phyloP scores from a whole-genome alignment of 2,797 vertebrate genomes.

The Graptemys geographica region DNA sequence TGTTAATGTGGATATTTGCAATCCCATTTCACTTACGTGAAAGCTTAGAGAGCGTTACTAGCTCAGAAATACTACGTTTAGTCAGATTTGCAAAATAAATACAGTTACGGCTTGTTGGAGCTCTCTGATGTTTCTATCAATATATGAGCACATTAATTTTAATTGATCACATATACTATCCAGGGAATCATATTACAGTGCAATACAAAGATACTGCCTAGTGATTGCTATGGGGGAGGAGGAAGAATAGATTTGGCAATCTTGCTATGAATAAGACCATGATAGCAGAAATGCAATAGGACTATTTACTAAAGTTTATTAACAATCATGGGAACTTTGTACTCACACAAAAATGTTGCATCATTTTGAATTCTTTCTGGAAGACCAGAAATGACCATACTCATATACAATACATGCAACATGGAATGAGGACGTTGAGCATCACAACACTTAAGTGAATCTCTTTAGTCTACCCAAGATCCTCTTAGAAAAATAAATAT shows the following conservation, averaged over 20 bases:
- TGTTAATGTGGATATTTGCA: not conserved
- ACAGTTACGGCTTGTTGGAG: not conserved
- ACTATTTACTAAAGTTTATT: not conserved
- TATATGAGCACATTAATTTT: not conserved
- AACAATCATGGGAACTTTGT: not conserved
- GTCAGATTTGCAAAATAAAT: not conserved
- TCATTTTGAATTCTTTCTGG: slow-evolving; percentile 90
- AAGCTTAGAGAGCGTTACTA: not conserved
- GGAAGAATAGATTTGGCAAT: not conserved
- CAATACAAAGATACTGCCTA: not conserved
- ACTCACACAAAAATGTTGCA: slow-evolving; percentile 16
- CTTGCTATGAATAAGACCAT: not conserved
- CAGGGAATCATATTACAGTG: not conserved
- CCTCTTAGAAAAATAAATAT: not conserved
- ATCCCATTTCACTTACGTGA: not conserved
- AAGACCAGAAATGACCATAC: slow-evolving; percentile 31
- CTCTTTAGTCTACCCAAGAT: not conserved
- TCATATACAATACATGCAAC: not conserved
- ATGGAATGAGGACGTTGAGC: not conserved
- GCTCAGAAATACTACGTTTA: not conserved
- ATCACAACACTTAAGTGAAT: not conserved
- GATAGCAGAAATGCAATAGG: not conserved
- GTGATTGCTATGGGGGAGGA: not conserved
- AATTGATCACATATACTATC: not conserved
- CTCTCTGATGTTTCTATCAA: not conserved